Evolutionary conservation across 1,140 invertebrate genomes (phyloP).

Genomic region (Conus ventricosus): DNA sequence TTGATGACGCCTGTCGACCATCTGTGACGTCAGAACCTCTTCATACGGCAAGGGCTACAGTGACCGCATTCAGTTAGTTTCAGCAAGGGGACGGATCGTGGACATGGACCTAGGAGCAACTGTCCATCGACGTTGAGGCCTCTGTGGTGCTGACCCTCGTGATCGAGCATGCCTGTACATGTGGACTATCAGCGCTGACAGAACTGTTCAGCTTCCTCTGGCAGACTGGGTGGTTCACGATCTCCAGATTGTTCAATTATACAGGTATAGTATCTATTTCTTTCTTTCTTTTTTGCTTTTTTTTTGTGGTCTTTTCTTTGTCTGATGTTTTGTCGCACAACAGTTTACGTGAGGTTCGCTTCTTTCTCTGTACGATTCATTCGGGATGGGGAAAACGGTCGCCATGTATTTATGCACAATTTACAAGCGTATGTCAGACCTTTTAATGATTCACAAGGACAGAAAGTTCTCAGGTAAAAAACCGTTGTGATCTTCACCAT

Average conservation of each 20-base stretch:
- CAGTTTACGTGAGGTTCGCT: no score
- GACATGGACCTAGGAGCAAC: neutral
- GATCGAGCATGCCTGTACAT: neutral
- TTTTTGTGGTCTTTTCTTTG: no score
- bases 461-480: no score
- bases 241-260: neutral
- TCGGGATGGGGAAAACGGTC: no score
- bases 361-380: no score
- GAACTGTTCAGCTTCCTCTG: neutral
- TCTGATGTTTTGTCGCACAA: no score
- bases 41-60: neutral
- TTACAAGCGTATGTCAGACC: no score
- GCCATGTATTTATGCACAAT: no score
- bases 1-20: conserved; percentile 19
- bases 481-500: no score
- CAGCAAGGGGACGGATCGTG: neutral
- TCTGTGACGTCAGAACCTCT: neutral
- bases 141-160: neutral
- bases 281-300: no score
- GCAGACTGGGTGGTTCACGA: neutral
- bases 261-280: neutral
- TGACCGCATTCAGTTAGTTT: neutral
- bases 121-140: neutral
- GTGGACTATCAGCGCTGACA: conserved; percentile 6
- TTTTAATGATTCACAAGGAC: no score